Evolutionary conservation across 1,140 invertebrate species (phyloP), one percentile per base, ranked within the genome.

Genomic region (Drosophila repleta): DNA sequence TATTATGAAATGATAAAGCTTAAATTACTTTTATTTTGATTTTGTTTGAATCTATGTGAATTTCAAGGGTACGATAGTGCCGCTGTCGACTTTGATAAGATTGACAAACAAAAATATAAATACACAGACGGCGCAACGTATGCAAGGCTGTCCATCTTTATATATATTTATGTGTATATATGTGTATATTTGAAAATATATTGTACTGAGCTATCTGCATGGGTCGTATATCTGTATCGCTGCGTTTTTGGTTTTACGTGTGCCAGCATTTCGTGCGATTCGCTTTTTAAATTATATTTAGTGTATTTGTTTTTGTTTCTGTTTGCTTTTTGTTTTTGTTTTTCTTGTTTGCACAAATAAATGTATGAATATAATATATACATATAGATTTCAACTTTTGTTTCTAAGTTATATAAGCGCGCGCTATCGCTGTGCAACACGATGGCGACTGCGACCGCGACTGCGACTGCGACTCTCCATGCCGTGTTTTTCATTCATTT

Each of bases 81-180:
- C 64, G 78, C 64, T 49, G 69, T 68, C 71, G 82, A 57, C 78
- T 70, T 61, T 78, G 81, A 85, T 85, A 85, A 85, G 81, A 85
- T 85, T 85, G 81, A 87, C 82, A 67, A 87, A 78, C 74, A 81
- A 53, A 52, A 52, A 52, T n/a, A 76, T 68, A 84, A 73, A 85
- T 80, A 75, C 67, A 73, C 67, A 73, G 65, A 64, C 53, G 15
- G 48, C 69, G 26, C 46, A 17, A 29, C 48, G 29, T 51, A 57
- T 74, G 75, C 74, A 65, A 74, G 67, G 74, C 66, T 70, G 64
- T 41, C 46, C 29, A 62, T 72, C 39, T 63, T 52, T 58, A 37
- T 52, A 39, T 73, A 60, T 62, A 26, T 62, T 48, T 46, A 37
- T 56, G 35, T 77, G 32, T 35, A 3, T 1, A 15, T 64, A 58